phyloP scores from a whole-genome alignment of 2,888 invertebrate species.

The Noctua fimbriata region DNA sequence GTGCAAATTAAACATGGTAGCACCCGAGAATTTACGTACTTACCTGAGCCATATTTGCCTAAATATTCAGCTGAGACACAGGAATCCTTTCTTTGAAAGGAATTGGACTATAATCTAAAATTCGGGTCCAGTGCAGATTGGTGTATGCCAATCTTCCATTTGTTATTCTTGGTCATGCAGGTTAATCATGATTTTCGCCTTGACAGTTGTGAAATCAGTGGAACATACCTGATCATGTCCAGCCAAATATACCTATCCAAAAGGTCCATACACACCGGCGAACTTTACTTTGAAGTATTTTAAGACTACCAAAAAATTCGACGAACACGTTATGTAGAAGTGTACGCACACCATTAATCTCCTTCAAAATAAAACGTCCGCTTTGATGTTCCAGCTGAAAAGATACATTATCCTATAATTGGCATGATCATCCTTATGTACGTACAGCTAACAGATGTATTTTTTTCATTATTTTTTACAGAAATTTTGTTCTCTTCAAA shows the following conservation, averaged over 20 bases:
- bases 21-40: not conserved
- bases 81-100: not conserved
- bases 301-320: slow-evolving; percentile 47
- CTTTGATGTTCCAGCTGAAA: slow-evolving; percentile 65
- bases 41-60: not conserved
- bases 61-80: not conserved
- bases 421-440: slow-evolving; percentile 58
- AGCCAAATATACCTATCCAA: slow-evolving; percentile 7
- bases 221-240: not conserved
- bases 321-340: slow-evolving; percentile 33
- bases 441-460: slow-evolving; percentile 52
- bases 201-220: too few species aligned
- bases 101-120: not conserved
- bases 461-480: slow-evolving; percentile 24
- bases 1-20: not conserved
- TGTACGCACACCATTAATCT: slow-evolving; percentile 61
- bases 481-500: slow-evolving; percentile 19
- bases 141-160: not conserved
- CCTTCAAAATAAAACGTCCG: slow-evolving; percentile 62
- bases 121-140: not conserved
- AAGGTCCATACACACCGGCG: slow-evolving; percentile 13
- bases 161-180: not conserved
- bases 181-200: not conserved
- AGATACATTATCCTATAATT: slow-evolving; percentile 66
- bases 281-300: slow-evolving; percentile 57